These are phyloP conservation scores for Standfussiana lucernea DNA, from an alignment of 2,888 invertebrate genomes.

Conservation along the genomic window DNA sequence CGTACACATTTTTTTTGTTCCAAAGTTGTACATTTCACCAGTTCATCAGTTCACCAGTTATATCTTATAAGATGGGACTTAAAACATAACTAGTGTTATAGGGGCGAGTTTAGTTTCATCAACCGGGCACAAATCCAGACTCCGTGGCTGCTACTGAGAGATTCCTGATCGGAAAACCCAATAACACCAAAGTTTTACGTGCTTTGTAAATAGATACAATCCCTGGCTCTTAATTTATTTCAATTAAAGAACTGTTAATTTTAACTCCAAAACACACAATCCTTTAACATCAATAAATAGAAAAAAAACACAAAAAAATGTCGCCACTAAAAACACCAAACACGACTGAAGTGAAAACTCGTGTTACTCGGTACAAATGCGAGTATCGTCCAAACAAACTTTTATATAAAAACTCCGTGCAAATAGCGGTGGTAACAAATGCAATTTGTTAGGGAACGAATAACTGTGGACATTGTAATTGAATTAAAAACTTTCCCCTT, in stretches of 20 bases:
- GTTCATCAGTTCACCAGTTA: no score
- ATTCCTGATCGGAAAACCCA: no score
- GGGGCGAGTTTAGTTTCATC: no score
- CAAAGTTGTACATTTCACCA: no score
- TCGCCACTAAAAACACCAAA: slow-evolving; percentile 17
- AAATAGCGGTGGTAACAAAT: slow-evolving; percentile 55
- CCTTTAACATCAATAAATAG: background rate
- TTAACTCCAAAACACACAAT: background rate
- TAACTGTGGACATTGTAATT: slow-evolving; percentile 68
- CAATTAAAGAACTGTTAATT: background rate
- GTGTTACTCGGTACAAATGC: slow-evolving; percentile 25
- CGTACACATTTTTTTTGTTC: no score
- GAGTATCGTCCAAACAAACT: slow-evolving; percentile 39
- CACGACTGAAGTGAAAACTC: slow-evolving; percentile 35
- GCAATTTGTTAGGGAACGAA: slow-evolving; percentile 67
- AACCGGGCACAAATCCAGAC: no score
- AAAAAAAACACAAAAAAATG: slow-evolving; percentile 8
- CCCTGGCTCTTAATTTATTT: background rate
- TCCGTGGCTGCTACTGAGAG: no score
- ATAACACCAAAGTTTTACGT: no score
- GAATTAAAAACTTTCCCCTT: slow-evolving; percentile 73
- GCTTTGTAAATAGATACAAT: background rate
- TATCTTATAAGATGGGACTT: no score
- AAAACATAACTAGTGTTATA: no score
- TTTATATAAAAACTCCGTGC: slow-evolving; percentile 47